A percentile compares a stretch with the other conserved stretches of the same genome.
Evolutionary conservation across 2,888 invertebrate species (phyloP).

Genomic region (Boloria selene): DNA sequence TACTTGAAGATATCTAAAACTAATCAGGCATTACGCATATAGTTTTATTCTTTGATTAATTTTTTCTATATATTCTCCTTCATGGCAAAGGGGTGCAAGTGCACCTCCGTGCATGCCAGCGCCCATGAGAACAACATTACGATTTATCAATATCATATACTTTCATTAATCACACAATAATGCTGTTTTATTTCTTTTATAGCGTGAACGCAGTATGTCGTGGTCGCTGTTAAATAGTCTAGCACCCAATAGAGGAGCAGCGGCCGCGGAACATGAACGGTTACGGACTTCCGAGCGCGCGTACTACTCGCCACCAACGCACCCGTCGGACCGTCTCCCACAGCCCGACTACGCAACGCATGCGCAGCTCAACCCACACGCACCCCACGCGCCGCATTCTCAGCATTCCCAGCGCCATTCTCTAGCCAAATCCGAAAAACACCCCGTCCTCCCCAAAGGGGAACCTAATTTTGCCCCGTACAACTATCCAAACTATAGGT

Average conservation of each 20-base stretch:
- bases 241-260: slow-evolving; percentile 68
- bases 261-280: slow-evolving; percentile 57
- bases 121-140: too few relatives aligned
- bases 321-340: slow-evolving; percentile 49
- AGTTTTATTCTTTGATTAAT: too few relatives aligned
- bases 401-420: slow-evolving; percentile 61
- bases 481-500: slow-evolving; percentile 84
- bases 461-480: slow-evolving; percentile 87
- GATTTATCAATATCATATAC: too few relatives aligned
- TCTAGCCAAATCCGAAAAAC: slow-evolving; percentile 66
- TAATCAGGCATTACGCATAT: too few relatives aligned
- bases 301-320: slow-evolving; percentile 53
- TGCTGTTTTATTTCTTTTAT: slow-evolving; percentile 45
- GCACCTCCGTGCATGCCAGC: too few relatives aligned
- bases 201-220: slow-evolving; percentile 79
- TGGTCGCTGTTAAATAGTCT: slow-evolving; percentile 82
- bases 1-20: too few relatives aligned
- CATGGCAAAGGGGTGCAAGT: too few relatives aligned
- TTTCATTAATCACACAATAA: slow-evolving; percentile 12
- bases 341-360: slow-evolving; percentile 58
- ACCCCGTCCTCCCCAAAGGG: slow-evolving; percentile 79
- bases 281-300: slow-evolving; percentile 57
- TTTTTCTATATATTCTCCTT: too few relatives aligned
- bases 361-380: slow-evolving; percentile 43
- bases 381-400: slow-evolving; percentile 56